Evolutionary conservation across 2,888 invertebrate genomes (phyloP), one percentile per base, ranked within the genome.

Genomic region (Philopedon plagiatum): DNA sequence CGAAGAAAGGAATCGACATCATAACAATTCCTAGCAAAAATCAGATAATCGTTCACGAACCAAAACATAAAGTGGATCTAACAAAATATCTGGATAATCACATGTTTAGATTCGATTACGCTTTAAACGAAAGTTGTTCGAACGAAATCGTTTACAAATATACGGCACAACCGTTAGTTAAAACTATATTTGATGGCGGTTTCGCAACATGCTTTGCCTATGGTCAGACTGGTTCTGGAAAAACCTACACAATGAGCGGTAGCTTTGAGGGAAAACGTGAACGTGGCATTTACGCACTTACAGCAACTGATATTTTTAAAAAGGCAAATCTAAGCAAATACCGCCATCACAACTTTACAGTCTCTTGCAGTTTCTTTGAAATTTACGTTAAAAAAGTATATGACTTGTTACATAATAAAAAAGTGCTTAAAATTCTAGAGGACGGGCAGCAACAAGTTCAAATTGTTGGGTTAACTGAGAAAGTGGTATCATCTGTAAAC

Each of bases 131-230:
- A 83, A 91, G 91, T 18, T 94, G 96, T 84, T 92, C 92, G 80
- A 99, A 99, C 86, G 97, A 98, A 86, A 91, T 97, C 82, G 98
- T 99, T 78, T 99, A 99, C 88, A 97, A 95, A 94, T 98, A 97
- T 86, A 98, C 99, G 72, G 99, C 99, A n/a, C 96, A 97, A 86
- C 99, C 99, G 5, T 87, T 99, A 79, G 97, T 99, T 58, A 94
- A 96, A 86, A 98, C 97, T 62, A 95, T 99, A 83, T 99, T 99
- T 87, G 98, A 99, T 78, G 96, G 97, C 72, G 98, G 98, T 37
- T 98, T 98, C 94, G 99, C 99, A 19, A 99, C 99, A 13, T 99
- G 99, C 86, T 99, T 99, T 87, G 99, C 99, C 2, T 99, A 99
- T 86, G 99, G 99, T 64, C 99, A 99, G 87, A 99, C 99, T 0